These are phyloP conservation scores for Holothuria leucospilota DNA, from an alignment of 53 echinoderm and acorn worm species.

Conservation along the genomic window DNA sequence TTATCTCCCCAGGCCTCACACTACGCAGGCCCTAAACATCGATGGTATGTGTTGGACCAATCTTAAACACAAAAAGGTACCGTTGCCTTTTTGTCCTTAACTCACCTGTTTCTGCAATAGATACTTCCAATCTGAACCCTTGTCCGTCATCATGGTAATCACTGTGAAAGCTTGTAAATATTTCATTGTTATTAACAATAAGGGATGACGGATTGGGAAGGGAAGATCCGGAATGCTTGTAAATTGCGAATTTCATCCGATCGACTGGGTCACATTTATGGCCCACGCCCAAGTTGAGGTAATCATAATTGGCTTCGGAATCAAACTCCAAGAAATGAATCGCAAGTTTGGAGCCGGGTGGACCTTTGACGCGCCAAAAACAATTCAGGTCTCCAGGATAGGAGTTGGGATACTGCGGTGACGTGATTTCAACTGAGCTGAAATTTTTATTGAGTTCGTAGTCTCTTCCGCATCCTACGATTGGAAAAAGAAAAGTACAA, in stretches of 20 bases:
- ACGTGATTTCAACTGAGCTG: conserved; percentile 18
- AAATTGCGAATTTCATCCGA: conserved; percentile 50
- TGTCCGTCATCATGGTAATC: conserved; percentile 81
- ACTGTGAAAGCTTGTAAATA: conserved; percentile 67
- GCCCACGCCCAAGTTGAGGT: conserved; percentile 47
- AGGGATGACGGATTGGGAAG: conserved; percentile 62
- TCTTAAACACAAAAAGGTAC: too few species aligned
- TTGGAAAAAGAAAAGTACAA: background rate
- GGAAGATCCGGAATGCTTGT: conserved; percentile 85
- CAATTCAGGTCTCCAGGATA: conserved; percentile 40
- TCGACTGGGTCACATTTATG: conserved; percentile 44
- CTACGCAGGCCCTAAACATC: too few species aligned
- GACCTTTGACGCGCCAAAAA: conserved; percentile 49
- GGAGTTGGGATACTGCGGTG: conserved; percentile 22
- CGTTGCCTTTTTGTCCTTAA: background rate
- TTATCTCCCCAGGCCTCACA: too few species aligned
- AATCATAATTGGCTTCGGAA: conserved; percentile 54
- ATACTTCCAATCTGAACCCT: conserved; percentile 59
- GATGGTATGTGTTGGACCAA: too few species aligned
- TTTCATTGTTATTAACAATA: conserved; percentile 47
- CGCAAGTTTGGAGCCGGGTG: conserved; percentile 29
- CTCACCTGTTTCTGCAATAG: conserved; percentile 33
- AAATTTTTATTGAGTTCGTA: conserved; percentile 54
- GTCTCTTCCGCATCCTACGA: conserved; percentile 84
- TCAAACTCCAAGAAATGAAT: conserved; percentile 9